phyloP scores from a whole-genome alignment of 2,888 invertebrate genomes.

The Yponomeuta malinellus region DNA sequence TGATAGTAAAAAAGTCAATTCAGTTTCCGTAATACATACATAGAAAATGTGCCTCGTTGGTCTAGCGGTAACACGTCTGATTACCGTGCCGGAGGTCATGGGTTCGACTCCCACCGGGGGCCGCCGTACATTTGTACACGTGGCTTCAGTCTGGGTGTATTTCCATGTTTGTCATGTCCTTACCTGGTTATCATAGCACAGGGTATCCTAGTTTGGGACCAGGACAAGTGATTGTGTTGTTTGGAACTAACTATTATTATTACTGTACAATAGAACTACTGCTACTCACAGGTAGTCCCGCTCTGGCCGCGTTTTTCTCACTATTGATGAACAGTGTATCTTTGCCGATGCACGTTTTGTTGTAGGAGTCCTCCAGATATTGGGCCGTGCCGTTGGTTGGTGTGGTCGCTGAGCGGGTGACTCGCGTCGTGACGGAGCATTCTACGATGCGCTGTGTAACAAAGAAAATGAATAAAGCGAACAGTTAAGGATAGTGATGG shows the following conservation, averaged over 20 bases:
- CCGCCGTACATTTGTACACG: no score
- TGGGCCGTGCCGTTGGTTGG: constrained; percentile 23
- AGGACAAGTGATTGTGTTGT: no score
- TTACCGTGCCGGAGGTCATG: no score
- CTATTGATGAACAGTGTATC: constrained; percentile 42
- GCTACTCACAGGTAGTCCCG: background rate
- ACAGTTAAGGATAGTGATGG: background rate
- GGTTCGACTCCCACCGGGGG: no score
- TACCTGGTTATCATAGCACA: no score
- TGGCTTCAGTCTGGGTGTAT: no score
- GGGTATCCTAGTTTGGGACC: no score
- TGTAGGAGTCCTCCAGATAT: constrained; percentile 30
- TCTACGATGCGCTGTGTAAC: constrained; percentile 48
- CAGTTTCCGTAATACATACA: no score
- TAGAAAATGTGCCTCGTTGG: no score
- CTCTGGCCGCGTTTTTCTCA: constrained; percentile 22
- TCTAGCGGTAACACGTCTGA: no score
- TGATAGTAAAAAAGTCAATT: no score
- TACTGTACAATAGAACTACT: background rate
- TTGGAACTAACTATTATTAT: background rate
- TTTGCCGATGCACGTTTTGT: constrained; percentile 35
- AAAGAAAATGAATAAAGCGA: background rate
- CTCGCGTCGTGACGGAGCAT: constrained; percentile 38
- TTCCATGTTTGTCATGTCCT: no score
- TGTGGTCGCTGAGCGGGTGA: constrained; percentile 30